Conservation (phyloP, 2,113 vertebrate genomes). For the Dasyprocta punctata region DNA sequence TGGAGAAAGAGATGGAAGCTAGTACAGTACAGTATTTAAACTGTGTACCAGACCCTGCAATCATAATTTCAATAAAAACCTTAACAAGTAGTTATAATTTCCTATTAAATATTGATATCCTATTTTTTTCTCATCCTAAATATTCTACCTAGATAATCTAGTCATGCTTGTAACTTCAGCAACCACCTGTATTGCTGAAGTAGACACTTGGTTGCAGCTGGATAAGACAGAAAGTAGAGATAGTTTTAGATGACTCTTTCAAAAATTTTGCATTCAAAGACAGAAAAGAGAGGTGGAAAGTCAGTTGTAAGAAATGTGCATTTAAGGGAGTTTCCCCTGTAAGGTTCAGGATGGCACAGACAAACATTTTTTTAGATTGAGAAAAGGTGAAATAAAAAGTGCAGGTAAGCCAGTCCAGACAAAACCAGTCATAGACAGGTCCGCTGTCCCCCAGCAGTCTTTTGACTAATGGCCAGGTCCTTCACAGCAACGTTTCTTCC, state of each 20-base stretch:
- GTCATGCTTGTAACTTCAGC: background rate
- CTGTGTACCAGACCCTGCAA: background rate
- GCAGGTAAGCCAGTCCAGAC: background rate
- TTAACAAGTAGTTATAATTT: background rate
- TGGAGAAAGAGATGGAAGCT: background rate
- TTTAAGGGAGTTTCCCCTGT: background rate
- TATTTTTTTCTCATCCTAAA: background rate
- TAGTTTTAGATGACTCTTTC: background rate
- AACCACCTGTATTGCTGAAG: accelerated
- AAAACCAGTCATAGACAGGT: background rate
- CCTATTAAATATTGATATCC: background rate
- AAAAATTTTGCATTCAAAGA: background rate
- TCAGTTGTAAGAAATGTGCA: background rate
- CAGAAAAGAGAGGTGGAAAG: background rate
- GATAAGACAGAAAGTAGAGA: background rate
- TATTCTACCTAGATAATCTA: background rate
- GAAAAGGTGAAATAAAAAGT: background rate
- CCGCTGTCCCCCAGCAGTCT: background rate
- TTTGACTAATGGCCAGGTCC: background rate
- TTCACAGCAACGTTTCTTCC: background rate
- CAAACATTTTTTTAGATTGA: background rate
- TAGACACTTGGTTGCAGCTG: background rate
- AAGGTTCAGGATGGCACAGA: background rate
- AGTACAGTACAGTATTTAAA: background rate
- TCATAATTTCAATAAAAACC: background rate